Evolutionary conservation across 2,113 vertebrate genomes (phyloP).

Genomic region (Oxyura jamaicensis): DNA sequence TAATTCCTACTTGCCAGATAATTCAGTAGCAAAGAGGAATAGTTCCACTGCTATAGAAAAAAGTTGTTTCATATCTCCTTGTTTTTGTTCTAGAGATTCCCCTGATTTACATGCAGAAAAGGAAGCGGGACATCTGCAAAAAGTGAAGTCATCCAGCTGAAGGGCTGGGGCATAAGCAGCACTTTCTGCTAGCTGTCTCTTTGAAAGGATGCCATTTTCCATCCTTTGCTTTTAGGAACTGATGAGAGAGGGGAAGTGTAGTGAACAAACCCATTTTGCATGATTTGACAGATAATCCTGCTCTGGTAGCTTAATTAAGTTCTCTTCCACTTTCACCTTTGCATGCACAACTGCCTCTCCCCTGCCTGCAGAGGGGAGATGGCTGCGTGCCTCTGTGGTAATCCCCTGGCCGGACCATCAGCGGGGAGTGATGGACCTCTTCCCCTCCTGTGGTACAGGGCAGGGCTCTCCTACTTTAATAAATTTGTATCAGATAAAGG

Average conservation of each 20-base stretch:
- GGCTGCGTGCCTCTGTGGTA: fast-evolving
- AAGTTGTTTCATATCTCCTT: constrained; percentile 7
- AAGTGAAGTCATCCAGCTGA: background rate
- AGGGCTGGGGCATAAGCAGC: background rate
- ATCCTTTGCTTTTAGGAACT: background rate
- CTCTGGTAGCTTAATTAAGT: background rate
- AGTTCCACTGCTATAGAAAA: background rate
- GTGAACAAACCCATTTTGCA: background rate
- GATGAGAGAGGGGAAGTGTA: background rate
- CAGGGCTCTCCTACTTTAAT: fast-evolving
- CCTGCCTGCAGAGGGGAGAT: background rate
- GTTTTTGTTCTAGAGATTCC: background rate
- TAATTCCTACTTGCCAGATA: background rate
- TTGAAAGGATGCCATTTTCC: background rate
- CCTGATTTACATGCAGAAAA: constrained; percentile 23
- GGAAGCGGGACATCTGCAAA: background rate
- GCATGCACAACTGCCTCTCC: background rate
- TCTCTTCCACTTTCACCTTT: background rate
- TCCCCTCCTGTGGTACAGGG: background rate
- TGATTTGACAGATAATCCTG: background rate
- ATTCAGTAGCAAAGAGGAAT: background rate
- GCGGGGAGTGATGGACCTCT: background rate
- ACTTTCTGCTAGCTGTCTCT: background rate
- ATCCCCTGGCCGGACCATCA: background rate
- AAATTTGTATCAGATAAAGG: background rate